Base-by-base conservation (phyloP, 2,797 vertebrate genomes). In the Notamacropus eugenii region DNA sequence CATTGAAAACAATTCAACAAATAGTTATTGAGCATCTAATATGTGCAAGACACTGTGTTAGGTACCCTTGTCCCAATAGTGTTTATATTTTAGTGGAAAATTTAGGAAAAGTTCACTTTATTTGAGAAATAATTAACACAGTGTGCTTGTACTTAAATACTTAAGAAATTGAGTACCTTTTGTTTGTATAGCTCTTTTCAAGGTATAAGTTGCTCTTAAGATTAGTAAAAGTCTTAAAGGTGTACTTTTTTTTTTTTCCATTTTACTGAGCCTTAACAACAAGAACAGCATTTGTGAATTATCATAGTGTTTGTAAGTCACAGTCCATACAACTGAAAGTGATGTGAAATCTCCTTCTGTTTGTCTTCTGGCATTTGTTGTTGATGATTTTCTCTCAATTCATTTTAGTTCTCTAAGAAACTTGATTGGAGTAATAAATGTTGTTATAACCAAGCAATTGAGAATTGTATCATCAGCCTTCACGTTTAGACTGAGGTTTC, bases 251-350 rank as follows among this genome's bases (percentile, higher is more conserved):
- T 97, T 22, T 90, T 95, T 97, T 95, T 95, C 59, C 93, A 55
- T 96, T 96, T 93, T 94, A 93, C 95, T 94, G 95, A 98, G 98
- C 97, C 97, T 98, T 98, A 97, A 91, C 27, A 91, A 91, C 54
- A 31, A 98, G 95, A 91, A 90, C 95, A 98, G 91, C 59, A 34
- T 92, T 95, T 93, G 74, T 93, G 91, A 97, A 67, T 93, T 82
- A 40, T 96, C 95, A 46, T 6, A 31, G 46, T 92, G 40, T 96
- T 96, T 97, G 94, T 93, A 55, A 95, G 91, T 97, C 92, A 90
- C 93, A 9, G 54, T 67, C 55, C 54, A 57, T 92, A 95, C 55
- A 95, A 55, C 93, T 94, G 91, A 93, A 52, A 92, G 50, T 96
- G 54, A 90, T 93, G 62, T 82, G 57, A 96, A 95, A 92, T 94